Evolutionary conservation across 2,888 invertebrate genomes (phyloP).

Genomic region (Catocala fraxini): DNA sequence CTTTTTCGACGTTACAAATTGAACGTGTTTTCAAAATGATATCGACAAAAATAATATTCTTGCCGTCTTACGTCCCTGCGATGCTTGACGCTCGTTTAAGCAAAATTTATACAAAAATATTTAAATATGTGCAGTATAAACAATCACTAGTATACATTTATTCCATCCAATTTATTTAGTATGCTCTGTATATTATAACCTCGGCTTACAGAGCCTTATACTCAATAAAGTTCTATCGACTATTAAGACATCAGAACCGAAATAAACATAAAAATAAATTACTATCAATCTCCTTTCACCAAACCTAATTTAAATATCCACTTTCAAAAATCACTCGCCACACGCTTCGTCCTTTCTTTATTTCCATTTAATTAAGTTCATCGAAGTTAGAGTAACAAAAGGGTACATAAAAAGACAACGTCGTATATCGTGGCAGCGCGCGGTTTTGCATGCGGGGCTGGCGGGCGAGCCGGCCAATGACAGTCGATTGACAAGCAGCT

Average conservation of each 20-base stretch:
- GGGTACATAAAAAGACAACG: conserved; percentile 29
- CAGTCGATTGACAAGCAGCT: conserved; percentile 76
- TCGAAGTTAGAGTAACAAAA: conserved; percentile 46
- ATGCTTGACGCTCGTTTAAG: conserved; percentile 5
- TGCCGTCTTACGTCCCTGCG: not conserved
- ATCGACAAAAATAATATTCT: conserved; percentile 3
- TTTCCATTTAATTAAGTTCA: conserved; percentile 45
- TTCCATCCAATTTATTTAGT: not conserved
- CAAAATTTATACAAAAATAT: conserved; percentile 9
- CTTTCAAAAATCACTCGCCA: conserved; percentile 43
- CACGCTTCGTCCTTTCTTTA: conserved; percentile 35
- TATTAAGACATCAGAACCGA: conserved; percentile 32
- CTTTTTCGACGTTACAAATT: conserved; percentile 39
- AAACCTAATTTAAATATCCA: conserved; percentile 47
- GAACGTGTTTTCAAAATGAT: conserved; percentile 29
- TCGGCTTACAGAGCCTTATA: not conserved
- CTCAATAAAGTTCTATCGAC: conserved; percentile 13
- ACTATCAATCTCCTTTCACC: conserved; percentile 29
- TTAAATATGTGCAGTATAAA: conserved; percentile 11
- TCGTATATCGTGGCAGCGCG: conserved; percentile 23
- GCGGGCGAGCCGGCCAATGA: conserved; percentile 53
- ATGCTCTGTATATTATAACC: too few species aligned
- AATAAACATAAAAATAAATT: conserved; percentile 24
- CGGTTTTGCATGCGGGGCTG: conserved; percentile 44
- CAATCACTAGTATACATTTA: conserved; percentile 2